phyloP scores from a whole-genome alignment of 2,797 vertebrate species.

The Gymnothorax reevesii region DNA sequence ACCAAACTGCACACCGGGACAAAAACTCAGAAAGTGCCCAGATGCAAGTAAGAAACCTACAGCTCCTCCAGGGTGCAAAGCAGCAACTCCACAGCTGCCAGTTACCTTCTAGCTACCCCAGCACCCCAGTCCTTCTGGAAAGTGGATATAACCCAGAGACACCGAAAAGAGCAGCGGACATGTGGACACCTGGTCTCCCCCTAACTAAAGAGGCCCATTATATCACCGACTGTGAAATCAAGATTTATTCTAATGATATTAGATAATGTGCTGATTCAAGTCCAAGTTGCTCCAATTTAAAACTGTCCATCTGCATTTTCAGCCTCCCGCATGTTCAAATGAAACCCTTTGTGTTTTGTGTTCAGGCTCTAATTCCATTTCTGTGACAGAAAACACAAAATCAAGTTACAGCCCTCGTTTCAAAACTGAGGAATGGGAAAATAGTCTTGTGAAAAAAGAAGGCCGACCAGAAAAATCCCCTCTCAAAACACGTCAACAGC shows the following conservation, averaged over 20 bases:
- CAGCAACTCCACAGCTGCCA: no score
- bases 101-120: no score
- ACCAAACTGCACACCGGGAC: no score
- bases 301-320: not conserved
- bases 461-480: slow-evolving; percentile 53
- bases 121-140: no score
- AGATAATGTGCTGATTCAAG: not conserved
- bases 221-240: slow-evolving; percentile 1
- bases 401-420: slow-evolving; percentile 52
- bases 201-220: no score
- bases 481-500: slow-evolving; percentile 67
- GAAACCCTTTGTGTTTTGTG: no score
- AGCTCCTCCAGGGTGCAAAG: no score
- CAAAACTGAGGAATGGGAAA: slow-evolving; percentile 48
- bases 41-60: no score
- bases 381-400: slow-evolving; percentile 32
- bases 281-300: not conserved
- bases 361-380: not conserved
- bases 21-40: no score
- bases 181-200: not conserved
- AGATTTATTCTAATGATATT: slow-evolving; percentile 15
- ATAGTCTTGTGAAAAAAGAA: slow-evolving; percentile 30
- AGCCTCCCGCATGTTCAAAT: slow-evolving; percentile 41
- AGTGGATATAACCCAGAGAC: not conserved
- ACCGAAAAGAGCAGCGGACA: not conserved